phyloP scores from a whole-genome alignment of 2,113 vertebrate species.

The Chiloscyllium plagiosum region DNA sequence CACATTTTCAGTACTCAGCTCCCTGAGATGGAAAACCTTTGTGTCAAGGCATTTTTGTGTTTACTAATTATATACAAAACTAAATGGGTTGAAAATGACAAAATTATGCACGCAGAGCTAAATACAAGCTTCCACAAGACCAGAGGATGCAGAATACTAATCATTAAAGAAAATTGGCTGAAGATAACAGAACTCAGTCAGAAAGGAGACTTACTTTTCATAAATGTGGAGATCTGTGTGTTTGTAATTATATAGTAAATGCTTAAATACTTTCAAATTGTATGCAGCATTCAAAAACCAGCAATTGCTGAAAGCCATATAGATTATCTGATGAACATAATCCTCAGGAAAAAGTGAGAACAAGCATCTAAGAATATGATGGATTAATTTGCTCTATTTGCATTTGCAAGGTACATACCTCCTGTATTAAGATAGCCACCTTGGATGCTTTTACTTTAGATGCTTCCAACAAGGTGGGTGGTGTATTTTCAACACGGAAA shows the following conservation, averaged over 20 bases:
- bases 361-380: neutral
- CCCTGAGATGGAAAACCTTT: neutral
- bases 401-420: neutral
- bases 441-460: neutral
- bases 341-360: neutral
- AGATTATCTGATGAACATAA: neutral
- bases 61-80: conserved; percentile 10
- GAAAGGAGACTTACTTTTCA: neutral
- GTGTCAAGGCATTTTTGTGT: neutral
- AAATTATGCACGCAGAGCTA: neutral
- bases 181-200: neutral
- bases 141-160: neutral
- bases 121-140: neutral
- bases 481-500: neutral
- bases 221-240: neutral
- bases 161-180: neutral
- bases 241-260: neutral
- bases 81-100: conserved; percentile 2
- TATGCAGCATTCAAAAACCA: neutral
- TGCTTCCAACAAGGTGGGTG: neutral
- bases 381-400: neutral
- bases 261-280: neutral
- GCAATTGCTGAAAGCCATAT: neutral
- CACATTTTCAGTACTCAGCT: neutral
- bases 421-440: neutral